Conservation (phyloP, 1,140 invertebrate genomes). For the Halictus rubicundus region DNA sequence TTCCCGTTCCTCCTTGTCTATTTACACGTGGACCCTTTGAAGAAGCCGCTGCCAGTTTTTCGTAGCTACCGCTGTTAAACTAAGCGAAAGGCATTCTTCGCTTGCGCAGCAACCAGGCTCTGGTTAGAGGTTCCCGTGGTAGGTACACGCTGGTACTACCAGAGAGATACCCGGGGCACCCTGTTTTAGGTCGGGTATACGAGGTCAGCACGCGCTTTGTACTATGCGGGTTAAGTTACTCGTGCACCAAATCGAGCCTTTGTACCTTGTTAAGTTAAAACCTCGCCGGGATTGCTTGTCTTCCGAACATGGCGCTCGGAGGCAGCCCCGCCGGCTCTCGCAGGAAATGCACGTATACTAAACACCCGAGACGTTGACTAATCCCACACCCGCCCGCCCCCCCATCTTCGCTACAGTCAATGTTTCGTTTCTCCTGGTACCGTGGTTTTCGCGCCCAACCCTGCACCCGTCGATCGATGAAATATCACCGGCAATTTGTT, state of each 20-base stretch:
- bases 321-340: slow-evolving; percentile 14
- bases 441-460: slow-evolving; percentile 30
- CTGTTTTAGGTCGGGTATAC: slow-evolving; percentile 61
- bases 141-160: slow-evolving; percentile 58
- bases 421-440: slow-evolving; percentile 20
- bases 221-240: slow-evolving; percentile 69
- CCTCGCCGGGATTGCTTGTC: slow-evolving; percentile 48
- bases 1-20: slow-evolving; percentile 65
- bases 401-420: too few relatives aligned
- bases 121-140: slow-evolving; percentile 44
- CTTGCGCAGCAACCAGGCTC: slow-evolving; percentile 50
- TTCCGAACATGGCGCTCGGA: slow-evolving; percentile 46
- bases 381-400: background rate
- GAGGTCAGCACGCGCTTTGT: slow-evolving; percentile 66
- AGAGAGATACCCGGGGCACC: slow-evolving; percentile 53
- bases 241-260: slow-evolving; percentile 60
- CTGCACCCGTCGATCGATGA: slow-evolving; percentile 11
- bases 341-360: slow-evolving; percentile 41
- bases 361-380: slow-evolving; percentile 43
- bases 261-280: slow-evolving; percentile 64
- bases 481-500: slow-evolving; percentile 25
- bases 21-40: slow-evolving; percentile 71
- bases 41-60: slow-evolving; percentile 66
- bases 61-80: slow-evolving; percentile 74
- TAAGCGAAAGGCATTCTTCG: slow-evolving; percentile 73